Evolutionary conservation across 2,888 invertebrate genomes (phyloP), one percentile per base, ranked within the genome.

Genomic region (Acrocera orbiculus): DNA sequence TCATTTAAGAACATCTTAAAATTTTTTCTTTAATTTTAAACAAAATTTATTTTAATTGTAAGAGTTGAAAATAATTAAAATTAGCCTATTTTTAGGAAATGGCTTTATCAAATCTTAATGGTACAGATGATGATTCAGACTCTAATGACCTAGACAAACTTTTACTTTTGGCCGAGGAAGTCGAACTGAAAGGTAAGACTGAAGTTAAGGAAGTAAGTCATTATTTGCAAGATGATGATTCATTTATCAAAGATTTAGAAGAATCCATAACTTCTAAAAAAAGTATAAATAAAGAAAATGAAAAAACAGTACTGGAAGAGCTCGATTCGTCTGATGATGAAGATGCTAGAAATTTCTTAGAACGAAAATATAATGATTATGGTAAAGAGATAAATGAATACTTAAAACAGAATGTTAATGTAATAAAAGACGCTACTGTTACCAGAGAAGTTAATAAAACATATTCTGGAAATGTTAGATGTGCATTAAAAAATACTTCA

Each of bases 251-350:
- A 24, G 50, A 53, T 1, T 53, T 56, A n/a, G 49, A 49, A 15
- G 52, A 47, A n/a, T 49, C 51, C 22, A 40, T 26, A 20, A 30
- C 10, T 13, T 13, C 25, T 17, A n/a, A 16, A 28, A 7, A 5
- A 27, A 17, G 9, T 11, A 10, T 25, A n/a, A 30, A 15, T 7
- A 13, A 16, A 16, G 24, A 20, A n/a, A 30, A 11, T 16, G 5
- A 8, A 15, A 6, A 10, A 9, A 16, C 2, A 14, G 10, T 19
- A 10, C 16, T 15, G 14, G 30, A 55, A 13, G 57, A 58, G 6
- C 30, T 56, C 6, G 81, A 85, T 52, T 80, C 80, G 1, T 83
- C 83, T 1, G 85, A 85, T 45, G 83, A 86, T 41, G 85, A 85
- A 54, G 78, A 77, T 44, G 70, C 69, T 40, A 66, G 73, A 47